phyloP scores from a whole-genome alignment of 2,113 vertebrate genomes.

The Phaetusa simplex region DNA sequence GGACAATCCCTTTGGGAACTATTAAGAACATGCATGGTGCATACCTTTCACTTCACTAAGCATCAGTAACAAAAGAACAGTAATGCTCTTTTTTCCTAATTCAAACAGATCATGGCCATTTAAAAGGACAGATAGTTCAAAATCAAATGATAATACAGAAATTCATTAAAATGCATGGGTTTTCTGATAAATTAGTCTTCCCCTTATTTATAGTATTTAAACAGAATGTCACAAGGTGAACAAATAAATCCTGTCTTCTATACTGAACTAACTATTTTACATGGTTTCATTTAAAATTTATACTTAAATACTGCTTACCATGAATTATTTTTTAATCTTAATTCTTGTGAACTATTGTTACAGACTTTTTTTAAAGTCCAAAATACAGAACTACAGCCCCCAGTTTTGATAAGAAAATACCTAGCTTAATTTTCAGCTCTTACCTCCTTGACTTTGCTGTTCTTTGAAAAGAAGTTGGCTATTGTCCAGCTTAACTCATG shows the following conservation, averaged over 20 bases:
- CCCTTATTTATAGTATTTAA: background rate
- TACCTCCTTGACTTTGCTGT: conserved; percentile 28
- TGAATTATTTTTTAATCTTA: background rate
- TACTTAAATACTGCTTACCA: background rate
- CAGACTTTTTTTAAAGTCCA: background rate
- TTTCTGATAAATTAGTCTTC: background rate
- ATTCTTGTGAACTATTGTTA: background rate
- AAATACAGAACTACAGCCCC: background rate
- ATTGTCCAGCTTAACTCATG: conserved; percentile 66
- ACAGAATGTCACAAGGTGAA: background rate
- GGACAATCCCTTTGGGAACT: background rate
- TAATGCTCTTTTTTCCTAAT: background rate
- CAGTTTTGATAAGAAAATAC: background rate
- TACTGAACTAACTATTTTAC: background rate
- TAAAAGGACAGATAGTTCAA: background rate
- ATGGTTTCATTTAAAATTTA: background rate
- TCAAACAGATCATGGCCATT: background rate
- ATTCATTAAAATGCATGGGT: background rate
- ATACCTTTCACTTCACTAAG: background rate
- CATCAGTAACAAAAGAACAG: background rate
- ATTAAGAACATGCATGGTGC: background rate
- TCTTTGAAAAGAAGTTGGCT: conserved; percentile 57
- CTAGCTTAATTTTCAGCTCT: conserved; percentile 2
- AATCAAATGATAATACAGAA: background rate
- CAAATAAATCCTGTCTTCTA: background rate